phyloP scores from a whole-genome alignment of 2,113 vertebrate genomes.

The Struthio camelus region DNA sequence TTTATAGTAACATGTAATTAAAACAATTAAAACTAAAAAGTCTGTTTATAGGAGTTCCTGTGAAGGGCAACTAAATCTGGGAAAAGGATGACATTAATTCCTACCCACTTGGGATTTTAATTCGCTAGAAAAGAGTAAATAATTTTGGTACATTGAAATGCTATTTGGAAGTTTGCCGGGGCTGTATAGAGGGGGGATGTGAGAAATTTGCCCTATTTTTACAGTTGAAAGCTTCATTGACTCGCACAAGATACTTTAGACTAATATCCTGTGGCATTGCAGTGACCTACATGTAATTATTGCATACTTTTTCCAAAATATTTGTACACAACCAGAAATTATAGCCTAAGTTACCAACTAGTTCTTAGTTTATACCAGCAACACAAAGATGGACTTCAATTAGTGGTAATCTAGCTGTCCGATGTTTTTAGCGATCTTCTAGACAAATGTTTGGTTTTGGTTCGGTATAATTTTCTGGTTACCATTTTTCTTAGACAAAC shows the following conservation, averaged over 20 bases:
- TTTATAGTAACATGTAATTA: conserved; percentile 3
- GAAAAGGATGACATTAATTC: conserved; percentile 23
- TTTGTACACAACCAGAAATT: conserved; percentile 71
- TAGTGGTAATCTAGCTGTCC: background rate
- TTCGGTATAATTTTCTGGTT: conserved; percentile 41
- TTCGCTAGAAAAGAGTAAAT: conserved; percentile 48
- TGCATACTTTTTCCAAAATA: conserved; percentile 70
- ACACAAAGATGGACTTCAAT: conserved; percentile 51
- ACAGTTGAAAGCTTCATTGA: conserved; percentile 74
- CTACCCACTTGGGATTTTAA: conserved; percentile 9
- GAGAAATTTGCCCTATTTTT: conserved; percentile 84
- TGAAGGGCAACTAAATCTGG: conserved; percentile 26
- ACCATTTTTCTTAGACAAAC: conserved; percentile 45
- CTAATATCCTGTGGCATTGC: conserved; percentile 74
- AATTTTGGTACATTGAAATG: conserved; percentile 41
- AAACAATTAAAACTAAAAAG: conserved; percentile 22
- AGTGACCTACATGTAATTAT: conserved; percentile 83
- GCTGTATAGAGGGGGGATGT: conserved; percentile 44
- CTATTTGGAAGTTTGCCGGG: conserved; percentile 56
- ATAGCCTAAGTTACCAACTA: conserved; percentile 51
- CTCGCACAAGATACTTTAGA: conserved; percentile 71
- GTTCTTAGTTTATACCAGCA: conserved; percentile 52
- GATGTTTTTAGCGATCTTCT: conserved; percentile 34
- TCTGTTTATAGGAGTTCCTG: background rate
- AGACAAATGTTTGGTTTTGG: conserved; percentile 28